Base-by-base conservation (phyloP, 2,888 invertebrate genomes). In the Lissocephala sabroskyi region DNA sequence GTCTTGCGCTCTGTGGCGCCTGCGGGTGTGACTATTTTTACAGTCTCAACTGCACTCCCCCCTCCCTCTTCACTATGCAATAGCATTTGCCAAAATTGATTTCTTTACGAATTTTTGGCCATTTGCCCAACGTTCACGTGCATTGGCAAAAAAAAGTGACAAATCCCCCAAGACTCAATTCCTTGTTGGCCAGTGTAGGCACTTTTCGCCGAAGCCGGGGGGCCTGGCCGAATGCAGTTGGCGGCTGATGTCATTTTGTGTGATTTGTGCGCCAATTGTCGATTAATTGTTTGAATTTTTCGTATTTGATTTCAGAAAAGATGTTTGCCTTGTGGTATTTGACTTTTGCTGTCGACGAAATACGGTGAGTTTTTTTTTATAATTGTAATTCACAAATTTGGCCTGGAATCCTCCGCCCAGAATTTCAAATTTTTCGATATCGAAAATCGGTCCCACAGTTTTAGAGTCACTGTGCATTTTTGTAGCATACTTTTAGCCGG, bases 321-420 rank as follows among this genome's bases (percentile, higher is more conserved):
- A 84, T 84, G 83, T 84, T 84, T 65, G 83, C 83, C 49, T 70
- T 84, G 62, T 84, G 83, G 83, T 84, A 84, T 67, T 61, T 84
- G 50, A 80, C 84, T 36, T 70, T 84, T 54, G 84, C 84, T 42
- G 68, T 84, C 52, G 82, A 82, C 32, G 83, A 84, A 62, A 64
- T 83, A 54, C 80, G 83, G 83, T 84, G 60, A 83, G 83, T 82
- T 39, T 7, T 9, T 23, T 7, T 30, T 10, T 19, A 18, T 7
- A n/a, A n/a, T n/a, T n/a, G n/a, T n/a, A n/a, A n/a, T n/a, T n/a
- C n/a, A n/a, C n/a, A n/a, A n/a, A n/a, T n/a, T n/a, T n/a, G n/a
- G n/a, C n/a, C n/a, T n/a, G n/a, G n/a, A n/a, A n/a, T n/a, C n/a
- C n/a, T n/a, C n/a, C n/a, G n/a, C n/a, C n/a, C n/a, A n/a, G n/a